Conservation (phyloP, 2,888 invertebrate species). For the Aromia moschata region DNA sequence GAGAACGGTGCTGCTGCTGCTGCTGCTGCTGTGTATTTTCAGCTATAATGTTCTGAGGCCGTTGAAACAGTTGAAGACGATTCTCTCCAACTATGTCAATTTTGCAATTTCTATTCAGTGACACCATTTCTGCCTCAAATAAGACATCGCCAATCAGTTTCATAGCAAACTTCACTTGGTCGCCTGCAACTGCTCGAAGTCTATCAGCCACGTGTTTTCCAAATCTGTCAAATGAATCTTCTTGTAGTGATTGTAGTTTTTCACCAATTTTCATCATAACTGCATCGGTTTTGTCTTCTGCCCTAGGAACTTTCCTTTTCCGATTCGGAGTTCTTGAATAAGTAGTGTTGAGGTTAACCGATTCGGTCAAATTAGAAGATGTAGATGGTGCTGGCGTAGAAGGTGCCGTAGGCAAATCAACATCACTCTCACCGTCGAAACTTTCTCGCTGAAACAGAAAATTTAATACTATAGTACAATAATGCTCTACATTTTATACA, state of each 20-base stretch:
- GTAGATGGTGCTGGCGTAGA: neutral
- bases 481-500: neutral
- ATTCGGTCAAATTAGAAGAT: too few relatives aligned
- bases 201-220: slow-evolving; percentile 21
- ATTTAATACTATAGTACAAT: neutral
- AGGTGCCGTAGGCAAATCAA: neutral
- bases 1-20: too few relatives aligned
- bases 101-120: slow-evolving; percentile 15
- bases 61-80: too few relatives aligned
- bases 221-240: slow-evolving; percentile 16
- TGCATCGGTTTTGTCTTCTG: neutral
- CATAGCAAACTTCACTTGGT: slow-evolving; percentile 17
- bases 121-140: neutral
- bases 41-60: too few relatives aligned
- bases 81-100: slow-evolving; percentile 19
- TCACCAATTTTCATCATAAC: neutral
- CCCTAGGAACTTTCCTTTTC: neutral
- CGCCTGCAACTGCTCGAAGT: slow-evolving; percentile 7
- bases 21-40: too few relatives aligned
- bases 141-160: slow-evolving; percentile 23
- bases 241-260: slow-evolving; percentile 8
- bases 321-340: slow-evolving; percentile 4
- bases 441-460: neutral
- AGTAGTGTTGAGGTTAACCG: too few relatives aligned
- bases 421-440: neutral